Base-by-base conservation (phyloP, 1,140 invertebrate species). In the Aphelinus atriplicis region DNA sequence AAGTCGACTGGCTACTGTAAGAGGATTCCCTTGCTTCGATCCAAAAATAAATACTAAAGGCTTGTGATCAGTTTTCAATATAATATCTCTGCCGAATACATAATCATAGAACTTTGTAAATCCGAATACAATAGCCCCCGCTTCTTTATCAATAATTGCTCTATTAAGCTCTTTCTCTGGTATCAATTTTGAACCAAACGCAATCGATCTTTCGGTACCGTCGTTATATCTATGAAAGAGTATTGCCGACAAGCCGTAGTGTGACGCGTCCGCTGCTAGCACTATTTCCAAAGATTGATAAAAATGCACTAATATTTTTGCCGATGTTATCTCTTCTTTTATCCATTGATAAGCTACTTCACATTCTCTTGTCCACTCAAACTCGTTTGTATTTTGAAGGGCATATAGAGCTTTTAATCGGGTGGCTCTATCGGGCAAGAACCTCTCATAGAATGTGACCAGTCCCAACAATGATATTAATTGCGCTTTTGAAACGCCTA, bases 61-160 rank as follows among this genome's bases (percentile, higher is more conserved):
- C 75, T 86, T 80, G 62, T 88, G 85, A 71, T 87, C 86, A 45
- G 81, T 86, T n/a, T 79, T 65, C 2, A 86, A 57, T 43, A 68
- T 80, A 79, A 88, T 88, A 68, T 79, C 62, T 46, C 84, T 65
- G n/a, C 89, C 88, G 73, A 79, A 85, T 0, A 90, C 51, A 76
- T 85, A 90, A 43, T 84, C 71, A 57, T 87, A 81, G 73, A 88
- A 90, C 43, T 66, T 66, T 26, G 26, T 26, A 26, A 26, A 26
- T 26, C 26, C 26, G 26, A 26, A 26, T 26, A 26, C 26, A 26
- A 26, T 26, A 26, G 26, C 26, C 26, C 26, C 51, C 51, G 9
- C 51, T 45, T 68, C 51, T 55, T 68, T 57, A 53, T 68, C 66
- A 55, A 68, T 68, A n/a, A 68, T 68, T 1, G 66, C 53, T 71